These are phyloP conservation scores for Archivesica marissinica DNA, from an alignment of 1,140 invertebrate species.

Conservation along the genomic window DNA sequence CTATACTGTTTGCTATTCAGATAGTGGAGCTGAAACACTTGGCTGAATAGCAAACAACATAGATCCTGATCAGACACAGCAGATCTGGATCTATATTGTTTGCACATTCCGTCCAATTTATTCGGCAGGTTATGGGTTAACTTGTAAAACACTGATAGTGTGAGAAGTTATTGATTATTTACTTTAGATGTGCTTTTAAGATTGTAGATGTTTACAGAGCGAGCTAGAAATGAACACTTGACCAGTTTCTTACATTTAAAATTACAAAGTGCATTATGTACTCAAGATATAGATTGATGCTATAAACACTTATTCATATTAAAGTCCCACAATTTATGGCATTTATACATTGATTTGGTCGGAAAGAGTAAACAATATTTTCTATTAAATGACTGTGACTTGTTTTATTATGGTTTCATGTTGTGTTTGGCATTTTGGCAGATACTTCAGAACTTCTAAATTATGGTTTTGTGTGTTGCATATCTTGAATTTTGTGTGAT, in stretches of 20 bases:
- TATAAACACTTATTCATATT: slow-evolving; percentile 26
- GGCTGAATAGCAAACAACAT: no score
- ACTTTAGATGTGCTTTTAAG: neutral
- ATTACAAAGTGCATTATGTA: slow-evolving; percentile 13
- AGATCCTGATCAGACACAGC: no score
- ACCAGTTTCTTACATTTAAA: neutral
- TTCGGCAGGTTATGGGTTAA: no score
- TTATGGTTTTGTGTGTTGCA: neutral
- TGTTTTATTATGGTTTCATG: slow-evolving; percentile 20
- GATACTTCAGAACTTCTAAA: slow-evolving; percentile 5
- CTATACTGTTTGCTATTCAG: no score
- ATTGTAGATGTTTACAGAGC: slow-evolving; percentile 12
- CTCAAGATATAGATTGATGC: neutral
- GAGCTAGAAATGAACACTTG: slow-evolving; percentile 1
- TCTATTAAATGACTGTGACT: slow-evolving; percentile 13
- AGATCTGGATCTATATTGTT: no score
- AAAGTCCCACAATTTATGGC: neutral
- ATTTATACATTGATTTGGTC: slow-evolving; percentile 27
- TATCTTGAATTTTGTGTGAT: neutral
- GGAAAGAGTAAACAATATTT: slow-evolving; percentile 1
- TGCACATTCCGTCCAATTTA: no score
- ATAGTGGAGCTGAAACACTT: no score
- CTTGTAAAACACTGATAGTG: no score
- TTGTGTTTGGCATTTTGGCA: neutral
- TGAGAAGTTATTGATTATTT: slow-evolving; percentile 12